These are phyloP conservation scores for Paramormyrops hopkinsi DNA, from an alignment of 2,797 vertebrate genomes.

Conservation along the genomic window DNA sequence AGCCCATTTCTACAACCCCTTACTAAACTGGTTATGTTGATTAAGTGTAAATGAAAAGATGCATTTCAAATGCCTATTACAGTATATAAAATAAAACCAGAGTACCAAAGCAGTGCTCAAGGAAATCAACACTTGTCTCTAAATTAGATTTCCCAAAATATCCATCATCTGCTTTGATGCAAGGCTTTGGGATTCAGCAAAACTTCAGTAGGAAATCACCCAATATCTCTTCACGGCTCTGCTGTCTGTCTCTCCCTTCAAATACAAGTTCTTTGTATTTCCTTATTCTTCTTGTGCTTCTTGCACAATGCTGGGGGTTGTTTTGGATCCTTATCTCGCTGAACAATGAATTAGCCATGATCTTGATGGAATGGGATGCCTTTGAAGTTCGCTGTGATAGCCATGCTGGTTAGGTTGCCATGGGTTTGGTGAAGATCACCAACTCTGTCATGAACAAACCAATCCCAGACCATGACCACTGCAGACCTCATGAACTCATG, in stretches of 20 bases:
- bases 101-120: background rate
- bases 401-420: background rate
- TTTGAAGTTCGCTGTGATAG: background rate
- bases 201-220: background rate
- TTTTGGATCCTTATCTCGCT: background rate
- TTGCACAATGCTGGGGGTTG: background rate
- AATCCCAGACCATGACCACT: background rate
- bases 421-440: background rate
- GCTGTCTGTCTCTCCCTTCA: background rate
- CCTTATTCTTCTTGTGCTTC: background rate
- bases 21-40: background rate
- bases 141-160: background rate
- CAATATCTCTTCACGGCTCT: background rate
- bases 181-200: background rate
- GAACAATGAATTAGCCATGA: background rate
- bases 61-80: background rate
- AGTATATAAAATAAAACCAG: background rate
- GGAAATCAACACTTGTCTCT: background rate
- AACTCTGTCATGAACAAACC: background rate
- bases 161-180: background rate
- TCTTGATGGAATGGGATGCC: background rate
- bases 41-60: background rate
- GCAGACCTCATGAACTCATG: background rate
- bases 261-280: background rate
- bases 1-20: background rate